These are phyloP conservation scores for Druon quercuslanigerum DNA, from an alignment of 1,140 invertebrate species.

Conservation along the genomic window DNA sequence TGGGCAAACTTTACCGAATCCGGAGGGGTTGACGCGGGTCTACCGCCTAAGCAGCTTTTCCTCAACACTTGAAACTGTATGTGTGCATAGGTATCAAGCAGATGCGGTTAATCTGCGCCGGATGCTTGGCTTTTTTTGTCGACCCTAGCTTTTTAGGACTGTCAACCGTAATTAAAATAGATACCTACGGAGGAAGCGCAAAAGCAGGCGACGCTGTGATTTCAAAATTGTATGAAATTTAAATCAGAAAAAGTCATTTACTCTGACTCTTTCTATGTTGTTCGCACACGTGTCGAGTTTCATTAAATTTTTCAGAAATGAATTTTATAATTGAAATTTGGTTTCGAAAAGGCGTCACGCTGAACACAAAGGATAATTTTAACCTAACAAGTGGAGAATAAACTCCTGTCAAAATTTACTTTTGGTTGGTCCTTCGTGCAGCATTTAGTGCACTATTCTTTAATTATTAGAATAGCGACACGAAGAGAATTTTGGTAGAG, in stretches of 20 bases:
- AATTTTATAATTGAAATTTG: too few species aligned
- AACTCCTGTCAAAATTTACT: too few species aligned
- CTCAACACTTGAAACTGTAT: conserved; percentile 20
- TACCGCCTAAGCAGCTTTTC: conserved; percentile 47
- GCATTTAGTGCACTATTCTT: too few species aligned
- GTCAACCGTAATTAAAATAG: not conserved
- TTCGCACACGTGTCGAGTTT: too few species aligned
- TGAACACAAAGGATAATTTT: too few species aligned
- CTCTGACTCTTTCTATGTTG: too few species aligned
- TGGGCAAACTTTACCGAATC: conserved; percentile 52
- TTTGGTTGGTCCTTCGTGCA: too few species aligned
- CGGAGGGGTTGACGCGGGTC: conserved; percentile 41
- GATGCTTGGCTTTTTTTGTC: not conserved
- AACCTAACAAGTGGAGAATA: too few species aligned
- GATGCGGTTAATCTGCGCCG: not conserved
- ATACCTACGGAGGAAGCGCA: not conserved
- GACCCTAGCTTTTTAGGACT: not conserved
- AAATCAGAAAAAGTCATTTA: not conserved
- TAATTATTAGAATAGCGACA: too few species aligned
- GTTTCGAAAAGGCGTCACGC: too few species aligned
- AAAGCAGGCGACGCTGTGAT: not conserved
- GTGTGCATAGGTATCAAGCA: not conserved
- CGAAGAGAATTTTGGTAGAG: too few species aligned
- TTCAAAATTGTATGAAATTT: not conserved
- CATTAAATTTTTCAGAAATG: too few species aligned